Base-by-base conservation (phyloP, 2,888 invertebrate genomes). In the Melieria omissa region DNA sequence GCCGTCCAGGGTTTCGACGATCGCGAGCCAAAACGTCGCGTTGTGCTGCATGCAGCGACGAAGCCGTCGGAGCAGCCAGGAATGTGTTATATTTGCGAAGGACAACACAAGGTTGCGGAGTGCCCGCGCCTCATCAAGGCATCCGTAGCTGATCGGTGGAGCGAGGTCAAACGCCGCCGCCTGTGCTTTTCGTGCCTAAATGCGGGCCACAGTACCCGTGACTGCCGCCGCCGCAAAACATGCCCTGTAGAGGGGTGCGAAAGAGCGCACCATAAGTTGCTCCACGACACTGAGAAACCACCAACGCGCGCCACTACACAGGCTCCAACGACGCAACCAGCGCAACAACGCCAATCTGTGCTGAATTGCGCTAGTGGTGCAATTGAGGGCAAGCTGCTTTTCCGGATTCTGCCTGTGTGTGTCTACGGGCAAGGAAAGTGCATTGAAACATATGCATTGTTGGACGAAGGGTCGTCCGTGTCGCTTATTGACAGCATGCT, bases 391-490 rank as follows among this genome's bases (percentile, higher is more conserved):
- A 70, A 46, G 14, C 9, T 55, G 1, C 54, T 76, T 42, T 66
- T 66, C 44, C 66, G 64, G 5, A 42, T 64, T n/a, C 54, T 70
- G 12, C 64, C 55, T 41, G 47, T 64, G 49, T 71, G 41, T 42
- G 64, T 54, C 5, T 70, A 74, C 54, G 69, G 71, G 9, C 65
- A 62, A n/a, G 70, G 54, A 52, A 69, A 62, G 6, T 45, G 42
- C 47, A 44, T 68, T 49, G n/a, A 72, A 29, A 74, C 61, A 3
- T 70, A 71, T 62, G 74, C 70, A n/a, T n/a, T n/a, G n/a, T n/a
- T n/a, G n/a, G n/a, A n/a, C n/a, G n/a, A n/a, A n/a, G n/a, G n/a
- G n/a, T n/a, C n/a, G n/a, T n/a, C n/a, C n/a, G n/a, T n/a, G n/a
- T n/a, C n/a, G n/a, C n/a, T n/a, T n/a, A n/a, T n/a, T n/a, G n/a